Conservation (phyloP, 2,113 vertebrate genomes). For the Periophthalmus modestus region DNA sequence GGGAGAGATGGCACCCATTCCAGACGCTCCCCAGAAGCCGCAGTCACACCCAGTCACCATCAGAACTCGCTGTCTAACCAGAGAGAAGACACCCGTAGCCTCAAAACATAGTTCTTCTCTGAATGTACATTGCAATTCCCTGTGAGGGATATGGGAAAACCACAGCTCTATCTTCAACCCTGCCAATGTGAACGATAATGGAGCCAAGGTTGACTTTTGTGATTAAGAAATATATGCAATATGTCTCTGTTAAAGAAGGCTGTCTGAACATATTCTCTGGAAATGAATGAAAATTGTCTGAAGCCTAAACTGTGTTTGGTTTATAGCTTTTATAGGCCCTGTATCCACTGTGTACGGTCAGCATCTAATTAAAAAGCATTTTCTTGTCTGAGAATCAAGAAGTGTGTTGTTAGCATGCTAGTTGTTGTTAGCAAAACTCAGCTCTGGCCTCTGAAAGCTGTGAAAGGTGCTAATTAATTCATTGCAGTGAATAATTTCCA, state of each 20-base stretch:
- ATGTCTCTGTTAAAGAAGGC: neutral
- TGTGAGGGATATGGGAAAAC: constrained; percentile 6
- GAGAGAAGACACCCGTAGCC: constrained; percentile 45
- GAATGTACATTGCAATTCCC: constrained; percentile 15
- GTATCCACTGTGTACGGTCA: too few relatives aligned
- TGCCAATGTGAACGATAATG: neutral
- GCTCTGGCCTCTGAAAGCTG: too few relatives aligned
- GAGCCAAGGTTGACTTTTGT: neutral
- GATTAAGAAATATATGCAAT: neutral
- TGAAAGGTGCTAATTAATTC: too few relatives aligned
- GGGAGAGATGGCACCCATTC: constrained; percentile 67
- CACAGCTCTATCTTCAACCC: neutral
- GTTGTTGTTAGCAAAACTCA: too few relatives aligned
- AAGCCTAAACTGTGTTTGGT: too few relatives aligned
- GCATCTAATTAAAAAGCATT: too few relatives aligned
- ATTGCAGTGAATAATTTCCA: too few relatives aligned
- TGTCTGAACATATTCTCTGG: too few relatives aligned
- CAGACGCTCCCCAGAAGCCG: constrained; percentile 65
- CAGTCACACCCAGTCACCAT: constrained; percentile 67
- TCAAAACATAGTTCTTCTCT: constrained; percentile 29
- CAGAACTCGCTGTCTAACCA: constrained; percentile 32
- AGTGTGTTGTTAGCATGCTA: too few relatives aligned
- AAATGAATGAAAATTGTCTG: too few relatives aligned
- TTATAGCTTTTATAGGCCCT: too few relatives aligned
- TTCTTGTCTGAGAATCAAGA: too few relatives aligned